Evolutionary conservation across 2,797 vertebrate genomes (phyloP).

Genomic region (Eutrigla gurnardus): DNA sequence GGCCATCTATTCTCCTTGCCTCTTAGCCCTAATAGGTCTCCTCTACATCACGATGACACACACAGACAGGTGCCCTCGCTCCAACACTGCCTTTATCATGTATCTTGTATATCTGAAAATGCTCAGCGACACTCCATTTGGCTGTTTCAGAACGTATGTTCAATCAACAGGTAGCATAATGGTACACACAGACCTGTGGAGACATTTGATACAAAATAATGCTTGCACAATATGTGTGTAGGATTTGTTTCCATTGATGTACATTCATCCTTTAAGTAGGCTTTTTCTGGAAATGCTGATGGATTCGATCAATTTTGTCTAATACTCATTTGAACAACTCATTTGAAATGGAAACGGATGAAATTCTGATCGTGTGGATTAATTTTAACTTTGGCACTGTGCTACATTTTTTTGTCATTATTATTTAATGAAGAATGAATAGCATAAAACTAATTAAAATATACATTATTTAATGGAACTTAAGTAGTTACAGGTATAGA

Average conservation of each 20-base stretch:
- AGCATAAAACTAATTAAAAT: neutral
- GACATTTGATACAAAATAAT: neutral
- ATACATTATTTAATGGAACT: slow-evolving; percentile 11
- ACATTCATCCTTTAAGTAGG: neutral
- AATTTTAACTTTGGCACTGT: neutral
- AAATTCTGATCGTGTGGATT: neutral
- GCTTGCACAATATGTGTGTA: neutral
- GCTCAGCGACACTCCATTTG: slow-evolving; percentile 39
- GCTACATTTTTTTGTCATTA: neutral
- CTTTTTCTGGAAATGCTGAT: neutral
- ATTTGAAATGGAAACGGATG: neutral
- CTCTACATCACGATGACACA: slow-evolving; percentile 41
- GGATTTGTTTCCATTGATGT: neutral
- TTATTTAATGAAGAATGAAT: slow-evolving; percentile 6
- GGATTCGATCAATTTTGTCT: neutral
- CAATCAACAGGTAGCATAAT: slow-evolving; percentile 24
- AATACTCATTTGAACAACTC: neutral
- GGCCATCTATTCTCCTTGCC: slow-evolving; percentile 54
- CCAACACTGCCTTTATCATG: slow-evolving; percentile 30
- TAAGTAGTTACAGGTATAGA: neutral
- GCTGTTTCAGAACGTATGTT: slow-evolving; percentile 45
- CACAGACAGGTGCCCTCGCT: slow-evolving; percentile 28
- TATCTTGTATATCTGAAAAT: slow-evolving; percentile 28
- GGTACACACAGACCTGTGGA: neutral
- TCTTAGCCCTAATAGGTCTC: slow-evolving; percentile 53